Percentiles rank a stretch among this genome's conserved stretches.
These are phyloP conservation scores for Synergus umbraculus DNA, from an alignment of 2,888 invertebrate genomes.

Conservation along the genomic window DNA sequence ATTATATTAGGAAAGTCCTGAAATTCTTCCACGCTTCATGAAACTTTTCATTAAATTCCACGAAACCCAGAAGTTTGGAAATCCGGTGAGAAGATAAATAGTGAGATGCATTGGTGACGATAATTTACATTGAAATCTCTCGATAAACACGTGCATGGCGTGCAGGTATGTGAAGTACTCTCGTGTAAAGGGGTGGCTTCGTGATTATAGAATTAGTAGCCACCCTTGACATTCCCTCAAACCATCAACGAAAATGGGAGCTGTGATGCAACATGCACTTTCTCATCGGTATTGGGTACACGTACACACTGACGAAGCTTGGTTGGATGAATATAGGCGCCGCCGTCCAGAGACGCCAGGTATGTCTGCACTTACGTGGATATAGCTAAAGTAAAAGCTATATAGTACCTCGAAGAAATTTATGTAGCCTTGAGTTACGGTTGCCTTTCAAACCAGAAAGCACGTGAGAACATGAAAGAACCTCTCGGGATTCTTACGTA, in stretches of 20 bases:
- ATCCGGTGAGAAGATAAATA: not conserved
- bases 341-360: not conserved
- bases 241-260: conserved; percentile 9
- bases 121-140: conserved; percentile 30
- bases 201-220: conserved; percentile 35
- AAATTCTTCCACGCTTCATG: not conserved
- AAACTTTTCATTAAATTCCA: not conserved
- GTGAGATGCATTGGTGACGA: not conserved
- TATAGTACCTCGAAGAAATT: conserved; percentile 48
- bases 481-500: conserved; percentile 56
- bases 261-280: not conserved
- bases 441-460: conserved; percentile 53
- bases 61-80: not conserved
- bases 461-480: conserved; percentile 41
- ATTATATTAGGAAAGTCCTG: not conserved
- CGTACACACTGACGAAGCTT: not conserved
- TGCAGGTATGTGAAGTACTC: conserved; percentile 21
- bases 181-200: conserved; percentile 12
- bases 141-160: not conserved
- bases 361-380: not conserved
- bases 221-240: conserved; percentile 30
- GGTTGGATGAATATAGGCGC: not conserved
- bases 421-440: conserved; percentile 54
- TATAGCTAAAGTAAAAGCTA: conserved; percentile 31
- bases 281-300: not conserved